Evolutionary conservation across 92 coral and sea anemone species (phyloP).

Genomic region (Umimayanthus kanabou): DNA sequence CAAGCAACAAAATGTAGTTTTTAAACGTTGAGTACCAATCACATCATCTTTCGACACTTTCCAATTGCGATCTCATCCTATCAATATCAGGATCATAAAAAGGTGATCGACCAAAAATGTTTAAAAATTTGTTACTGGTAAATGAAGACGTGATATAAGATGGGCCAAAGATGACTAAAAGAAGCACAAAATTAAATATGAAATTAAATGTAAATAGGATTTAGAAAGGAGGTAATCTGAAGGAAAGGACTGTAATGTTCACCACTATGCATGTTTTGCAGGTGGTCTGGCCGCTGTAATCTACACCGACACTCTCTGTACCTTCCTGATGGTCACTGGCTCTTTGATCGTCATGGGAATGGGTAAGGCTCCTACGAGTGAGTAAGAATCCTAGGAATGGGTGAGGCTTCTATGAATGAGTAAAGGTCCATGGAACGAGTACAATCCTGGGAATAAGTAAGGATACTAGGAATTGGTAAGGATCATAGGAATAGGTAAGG

Average conservation of each 20-base stretch:
- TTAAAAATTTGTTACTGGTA: not conserved
- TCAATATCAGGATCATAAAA: not conserved
- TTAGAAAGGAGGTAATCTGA: not conserved
- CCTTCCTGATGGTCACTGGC: conserved; percentile 91
- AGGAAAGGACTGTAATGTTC: not conserved
- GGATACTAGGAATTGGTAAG: not conserved
- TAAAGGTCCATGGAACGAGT: no score
- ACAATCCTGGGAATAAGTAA: conserved; percentile 66
- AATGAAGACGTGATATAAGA: not conserved
- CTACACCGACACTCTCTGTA: conserved; percentile 96
- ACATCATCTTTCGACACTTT: no score
- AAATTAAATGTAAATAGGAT: not conserved
- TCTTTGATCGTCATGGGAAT: conserved; percentile 87
- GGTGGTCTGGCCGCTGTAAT: conserved; percentile 99
- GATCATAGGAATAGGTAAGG: no score
- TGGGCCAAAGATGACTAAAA: no score
- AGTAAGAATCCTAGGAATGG: not conserved
- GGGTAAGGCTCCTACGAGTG: conserved; percentile 33
- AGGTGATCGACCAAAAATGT: not conserved
- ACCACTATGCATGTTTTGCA: conserved; percentile 24
- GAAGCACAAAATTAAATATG: not conserved
- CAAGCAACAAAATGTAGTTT: no score
- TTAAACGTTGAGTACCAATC: not conserved
- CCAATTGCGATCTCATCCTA: no score
- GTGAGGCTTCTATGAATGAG: no score